Conservation (phyloP, 2,797 vertebrate genomes). For the Carcharodon carcharias region DNA sequence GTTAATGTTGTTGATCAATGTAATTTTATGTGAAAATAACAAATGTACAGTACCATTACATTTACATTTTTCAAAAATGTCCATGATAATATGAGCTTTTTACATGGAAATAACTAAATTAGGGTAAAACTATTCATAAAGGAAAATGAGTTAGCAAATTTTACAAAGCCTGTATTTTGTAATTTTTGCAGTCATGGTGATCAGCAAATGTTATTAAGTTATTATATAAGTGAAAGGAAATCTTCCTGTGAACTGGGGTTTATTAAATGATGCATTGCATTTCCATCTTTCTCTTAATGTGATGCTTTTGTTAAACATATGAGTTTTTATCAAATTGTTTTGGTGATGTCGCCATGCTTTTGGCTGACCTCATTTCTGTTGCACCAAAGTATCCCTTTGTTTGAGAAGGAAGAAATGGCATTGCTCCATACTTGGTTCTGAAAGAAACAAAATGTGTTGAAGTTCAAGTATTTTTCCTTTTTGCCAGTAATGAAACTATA, state of each 20-base stretch:
- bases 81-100: neutral
- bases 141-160: neutral
- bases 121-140: neutral
- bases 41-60: neutral
- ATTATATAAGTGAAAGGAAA: neutral
- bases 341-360: neutral
- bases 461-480: neutral
- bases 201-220: neutral
- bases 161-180: neutral
- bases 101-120: neutral
- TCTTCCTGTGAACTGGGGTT: conserved; percentile 1
- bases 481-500: neutral
- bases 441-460: conserved; percentile 22
- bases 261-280: neutral
- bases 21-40: neutral
- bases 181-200: neutral
- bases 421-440: conserved; percentile 22
- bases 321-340: conserved; percentile 26
- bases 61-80: neutral
- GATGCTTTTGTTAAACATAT: conserved; percentile 5
- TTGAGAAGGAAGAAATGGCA: conserved; percentile 5
- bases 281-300: neutral
- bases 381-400: conserved; percentile 15
- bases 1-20: neutral
- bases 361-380: conserved; percentile 22